phyloP scores from a whole-genome alignment of 2,797 vertebrate species.

The Apodemus agrarius region DNA sequence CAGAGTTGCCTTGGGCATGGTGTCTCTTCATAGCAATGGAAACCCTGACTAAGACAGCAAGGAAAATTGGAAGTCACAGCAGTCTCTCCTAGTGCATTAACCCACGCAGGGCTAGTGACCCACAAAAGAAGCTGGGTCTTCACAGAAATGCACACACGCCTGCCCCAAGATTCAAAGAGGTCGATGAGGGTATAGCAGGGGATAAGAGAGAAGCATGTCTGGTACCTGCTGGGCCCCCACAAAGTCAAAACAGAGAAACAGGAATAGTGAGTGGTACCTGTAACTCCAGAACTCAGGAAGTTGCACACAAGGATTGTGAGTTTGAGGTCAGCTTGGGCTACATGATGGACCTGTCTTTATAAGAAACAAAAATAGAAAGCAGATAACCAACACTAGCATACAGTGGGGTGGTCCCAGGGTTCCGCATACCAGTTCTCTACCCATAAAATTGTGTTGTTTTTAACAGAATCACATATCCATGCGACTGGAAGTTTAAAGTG shows the following conservation, averaged over 20 bases:
- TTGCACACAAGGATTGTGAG: background rate
- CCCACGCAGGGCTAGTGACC: background rate
- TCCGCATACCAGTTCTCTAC: too few species aligned
- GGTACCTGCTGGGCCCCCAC: rapidly evolving
- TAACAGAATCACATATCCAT: background rate
- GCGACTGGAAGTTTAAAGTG: background rate
- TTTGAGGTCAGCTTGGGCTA: background rate
- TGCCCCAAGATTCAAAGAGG: background rate
- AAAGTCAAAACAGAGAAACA: background rate
- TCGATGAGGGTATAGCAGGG: background rate
- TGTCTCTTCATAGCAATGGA: too few species aligned
- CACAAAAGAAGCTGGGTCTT: background rate
- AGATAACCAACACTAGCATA: background rate
- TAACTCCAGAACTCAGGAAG: background rate
- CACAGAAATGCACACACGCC: background rate
- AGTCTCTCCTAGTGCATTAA: background rate
- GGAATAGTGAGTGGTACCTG: background rate
- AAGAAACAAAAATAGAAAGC: background rate
- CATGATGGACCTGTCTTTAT: background rate
- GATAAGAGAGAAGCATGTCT: background rate
- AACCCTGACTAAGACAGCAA: background rate
- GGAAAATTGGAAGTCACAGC: background rate
- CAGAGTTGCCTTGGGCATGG: too few species aligned
- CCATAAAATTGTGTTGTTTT: rapidly evolving
- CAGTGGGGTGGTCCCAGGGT: rapidly evolving